These are phyloP conservation scores for Epizoanthus rinbou DNA, from an alignment of 92 coral and sea anemone species.

Conservation along the genomic window DNA sequence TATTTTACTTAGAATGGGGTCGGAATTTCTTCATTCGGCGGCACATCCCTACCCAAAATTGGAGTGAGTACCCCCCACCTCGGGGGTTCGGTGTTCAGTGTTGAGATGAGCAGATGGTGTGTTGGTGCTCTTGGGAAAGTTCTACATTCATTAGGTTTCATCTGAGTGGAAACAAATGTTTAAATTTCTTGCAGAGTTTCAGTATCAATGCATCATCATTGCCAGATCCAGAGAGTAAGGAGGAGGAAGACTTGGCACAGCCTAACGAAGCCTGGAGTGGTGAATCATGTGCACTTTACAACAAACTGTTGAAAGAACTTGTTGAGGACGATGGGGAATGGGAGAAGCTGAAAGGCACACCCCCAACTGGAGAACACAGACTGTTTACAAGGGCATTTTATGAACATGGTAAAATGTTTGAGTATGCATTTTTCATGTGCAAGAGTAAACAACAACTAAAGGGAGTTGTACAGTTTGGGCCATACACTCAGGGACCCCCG, in stretches of 20 bases:
- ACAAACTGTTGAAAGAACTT: conserved; percentile 57
- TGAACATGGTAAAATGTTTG: conserved; percentile 74
- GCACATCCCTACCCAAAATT: no score
- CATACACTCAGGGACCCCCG: conserved; percentile 72
- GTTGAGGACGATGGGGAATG: conserved; percentile 61
- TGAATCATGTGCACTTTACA: conserved; percentile 57
- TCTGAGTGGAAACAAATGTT: no score
- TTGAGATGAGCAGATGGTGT: no score
- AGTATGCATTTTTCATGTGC: conserved; percentile 66
- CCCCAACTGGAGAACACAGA: conserved; percentile 52
- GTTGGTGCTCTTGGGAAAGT: no score
- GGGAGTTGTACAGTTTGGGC: conserved; percentile 88
- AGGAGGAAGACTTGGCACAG: conserved; percentile 46
- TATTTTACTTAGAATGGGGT: no score
- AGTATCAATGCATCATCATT: conserved; percentile 32
- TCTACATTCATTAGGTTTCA: no score
- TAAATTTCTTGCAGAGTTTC: conserved; percentile 10
- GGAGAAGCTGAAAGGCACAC: conserved; percentile 36
- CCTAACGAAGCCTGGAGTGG: conserved; percentile 76
- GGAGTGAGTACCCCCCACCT: no score
- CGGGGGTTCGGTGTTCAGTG: no score
- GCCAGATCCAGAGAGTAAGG: background rate
- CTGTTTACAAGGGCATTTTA: conserved; percentile 57
- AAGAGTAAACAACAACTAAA: conserved; percentile 58
- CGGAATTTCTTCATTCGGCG: no score